These are phyloP conservation scores for Neotoma lepida DNA, from an alignment of 2,113 vertebrate genomes.

Conservation along the genomic window DNA sequence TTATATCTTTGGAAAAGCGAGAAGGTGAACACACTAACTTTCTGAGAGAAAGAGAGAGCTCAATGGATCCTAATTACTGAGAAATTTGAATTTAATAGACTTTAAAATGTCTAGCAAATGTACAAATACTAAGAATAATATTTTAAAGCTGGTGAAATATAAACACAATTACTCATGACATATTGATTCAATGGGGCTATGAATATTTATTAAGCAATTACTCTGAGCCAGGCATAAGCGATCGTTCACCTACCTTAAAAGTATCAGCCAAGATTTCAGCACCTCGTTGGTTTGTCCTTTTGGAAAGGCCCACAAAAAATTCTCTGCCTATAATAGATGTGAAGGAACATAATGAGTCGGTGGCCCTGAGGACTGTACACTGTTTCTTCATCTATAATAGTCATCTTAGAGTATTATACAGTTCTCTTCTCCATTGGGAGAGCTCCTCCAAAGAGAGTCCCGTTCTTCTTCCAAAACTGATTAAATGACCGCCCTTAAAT, in stretches of 20 bases:
- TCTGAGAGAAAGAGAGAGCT: background rate
- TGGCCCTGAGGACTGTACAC: background rate
- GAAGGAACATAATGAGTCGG: conserved; percentile 60
- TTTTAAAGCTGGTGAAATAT: conserved; percentile 40
- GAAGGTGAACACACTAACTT: background rate
- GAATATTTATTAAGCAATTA: conserved; percentile 64
- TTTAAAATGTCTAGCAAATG: conserved; percentile 46
- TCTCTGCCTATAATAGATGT: conserved; percentile 90
- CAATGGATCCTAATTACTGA: conserved; percentile 17
- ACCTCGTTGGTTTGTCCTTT: conserved; percentile 97
- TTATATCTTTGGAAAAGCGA: background rate
- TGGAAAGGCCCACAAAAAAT: conserved; percentile 98
- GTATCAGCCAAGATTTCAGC: conserved; percentile 97
- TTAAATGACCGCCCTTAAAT: conserved; percentile 7
- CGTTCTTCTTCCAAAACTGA: background rate
- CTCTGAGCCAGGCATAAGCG: conserved; percentile 29
- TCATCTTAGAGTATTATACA: background rate
- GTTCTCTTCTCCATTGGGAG: background rate
- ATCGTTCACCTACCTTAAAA: conserved; percentile 92
- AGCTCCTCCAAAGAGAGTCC: background rate
- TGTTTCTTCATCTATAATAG: conserved; percentile 31
- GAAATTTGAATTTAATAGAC: conserved; percentile 54
- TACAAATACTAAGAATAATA: conserved; percentile 63
- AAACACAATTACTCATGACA: conserved; percentile 59
- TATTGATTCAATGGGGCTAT: background rate